These are phyloP conservation scores for Agraylea sexmaculata DNA, from an alignment of 1,140 invertebrate genomes.

Conservation along the genomic window DNA sequence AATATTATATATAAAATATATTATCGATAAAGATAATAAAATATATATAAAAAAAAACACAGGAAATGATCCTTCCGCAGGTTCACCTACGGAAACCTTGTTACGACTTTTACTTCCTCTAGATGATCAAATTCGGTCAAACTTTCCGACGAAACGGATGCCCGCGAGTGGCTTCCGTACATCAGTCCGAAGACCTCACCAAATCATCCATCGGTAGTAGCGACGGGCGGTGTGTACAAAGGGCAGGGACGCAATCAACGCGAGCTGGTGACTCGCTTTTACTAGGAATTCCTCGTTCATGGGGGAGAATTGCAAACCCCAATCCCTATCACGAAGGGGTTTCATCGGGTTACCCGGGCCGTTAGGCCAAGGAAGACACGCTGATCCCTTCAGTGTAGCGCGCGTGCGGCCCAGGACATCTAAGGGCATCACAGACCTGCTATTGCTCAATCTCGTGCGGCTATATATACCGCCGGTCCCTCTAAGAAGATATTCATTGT, in stretches of 20 bases:
- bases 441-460: constrained; percentile 70
- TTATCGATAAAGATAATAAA: too few relatives aligned
- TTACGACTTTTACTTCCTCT: constrained; percentile 81
- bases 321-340: constrained; percentile 70
- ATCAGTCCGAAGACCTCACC: constrained; percentile 62
- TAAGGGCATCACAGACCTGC: constrained; percentile 77
- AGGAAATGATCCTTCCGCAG: constrained; percentile 79
- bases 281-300: constrained; percentile 84
- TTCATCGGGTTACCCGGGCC: constrained; percentile 66
- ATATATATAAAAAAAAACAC: too few relatives aligned
- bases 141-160: constrained; percentile 47
- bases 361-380: constrained; percentile 56
- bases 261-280: constrained; percentile 74
- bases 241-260: constrained; percentile 78
- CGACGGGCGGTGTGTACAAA: constrained; percentile 85
- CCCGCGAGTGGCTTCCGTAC: constrained; percentile 39
- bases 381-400: constrained; percentile 70
- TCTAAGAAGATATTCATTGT: constrained; percentile 54
- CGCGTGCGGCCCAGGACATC: constrained; percentile 71
- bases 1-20: too few relatives aligned
- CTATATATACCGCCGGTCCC: constrained; percentile 50
- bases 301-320: constrained; percentile 69
- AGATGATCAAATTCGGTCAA: constrained; percentile 61
- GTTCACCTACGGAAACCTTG: constrained; percentile 82
- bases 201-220: constrained; percentile 80